A percentile compares a stretch with the other conserved stretches of the same genome.
These are phyloP conservation scores for Gymnoscopelus microlampas DNA, from an alignment of 2,797 vertebrate genomes.

Conservation along the genomic window DNA sequence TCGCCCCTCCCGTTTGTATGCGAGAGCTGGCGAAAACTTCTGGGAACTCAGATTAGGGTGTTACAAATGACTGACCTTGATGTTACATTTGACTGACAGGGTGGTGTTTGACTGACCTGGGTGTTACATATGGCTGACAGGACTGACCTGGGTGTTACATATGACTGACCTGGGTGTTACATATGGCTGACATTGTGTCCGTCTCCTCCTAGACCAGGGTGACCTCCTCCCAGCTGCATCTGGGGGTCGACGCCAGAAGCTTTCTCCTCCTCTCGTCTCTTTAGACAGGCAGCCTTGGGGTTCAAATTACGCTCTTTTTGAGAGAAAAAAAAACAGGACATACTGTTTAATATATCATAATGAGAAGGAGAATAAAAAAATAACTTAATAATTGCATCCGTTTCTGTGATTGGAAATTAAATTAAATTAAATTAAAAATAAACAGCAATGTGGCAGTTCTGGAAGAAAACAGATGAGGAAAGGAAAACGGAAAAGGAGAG, in stretches of 20 bases:
- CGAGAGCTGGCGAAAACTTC: no score
- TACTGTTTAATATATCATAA: no score
- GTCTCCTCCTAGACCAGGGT: constrained; percentile 88
- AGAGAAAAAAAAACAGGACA: constrained; percentile 4
- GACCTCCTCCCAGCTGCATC: constrained; percentile 90
- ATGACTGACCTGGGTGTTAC: constrained; percentile 78
- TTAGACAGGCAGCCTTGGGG: constrained; percentile 97
- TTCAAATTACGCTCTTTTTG: constrained; percentile 95
- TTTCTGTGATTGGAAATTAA: neutral
- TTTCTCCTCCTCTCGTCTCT: constrained; percentile 98
- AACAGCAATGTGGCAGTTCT: neutral
- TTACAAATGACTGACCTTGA: no score
- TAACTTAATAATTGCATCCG: constrained; percentile 9
- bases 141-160: neutral
- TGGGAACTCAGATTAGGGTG: no score
- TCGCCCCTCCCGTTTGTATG: no score
- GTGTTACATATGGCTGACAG: neutral
- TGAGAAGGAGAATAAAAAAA: neutral
- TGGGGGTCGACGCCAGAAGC: constrained; percentile 92
- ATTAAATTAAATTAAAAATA: constrained; percentile 9
- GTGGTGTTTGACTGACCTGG: no score
- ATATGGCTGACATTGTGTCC: constrained; percentile 92
- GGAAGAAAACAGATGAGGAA: constrained; percentile 3
- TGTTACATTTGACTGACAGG: no score
- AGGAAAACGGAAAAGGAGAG: neutral